Evolutionary conservation across 2,113 vertebrate species (phyloP).

Genomic region (Siniperca chuatsi): DNA sequence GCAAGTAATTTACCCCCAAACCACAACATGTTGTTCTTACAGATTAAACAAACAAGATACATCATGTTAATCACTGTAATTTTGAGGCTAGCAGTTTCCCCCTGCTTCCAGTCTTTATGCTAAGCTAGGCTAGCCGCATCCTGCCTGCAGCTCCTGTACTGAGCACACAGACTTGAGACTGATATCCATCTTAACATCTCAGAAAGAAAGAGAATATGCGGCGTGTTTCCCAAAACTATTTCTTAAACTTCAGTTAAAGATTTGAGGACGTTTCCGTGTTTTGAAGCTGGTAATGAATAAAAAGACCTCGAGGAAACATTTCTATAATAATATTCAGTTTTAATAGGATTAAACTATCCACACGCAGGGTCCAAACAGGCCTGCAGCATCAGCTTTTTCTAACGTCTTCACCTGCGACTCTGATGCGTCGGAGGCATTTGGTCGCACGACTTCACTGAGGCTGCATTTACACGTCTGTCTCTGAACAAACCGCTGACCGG

Average conservation of each 20-base stretch:
- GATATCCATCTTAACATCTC: background rate
- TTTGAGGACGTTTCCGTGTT: too few relatives aligned
- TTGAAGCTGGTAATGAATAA: background rate
- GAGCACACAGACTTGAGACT: too few relatives aligned
- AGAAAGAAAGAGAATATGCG: too few relatives aligned
- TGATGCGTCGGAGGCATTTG: background rate
- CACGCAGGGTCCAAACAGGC: background rate
- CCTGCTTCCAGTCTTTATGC: too few relatives aligned
- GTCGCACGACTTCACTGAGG: background rate
- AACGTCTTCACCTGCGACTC: background rate
- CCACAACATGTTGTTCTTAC: too few relatives aligned
- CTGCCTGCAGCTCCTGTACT: background rate
- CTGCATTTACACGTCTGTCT: background rate
- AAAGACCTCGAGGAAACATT: background rate
- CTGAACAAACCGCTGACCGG: background rate
- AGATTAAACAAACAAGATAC: too few relatives aligned
- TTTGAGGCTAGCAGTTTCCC: too few relatives aligned
- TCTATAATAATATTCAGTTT: background rate
- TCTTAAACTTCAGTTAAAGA: background rate
- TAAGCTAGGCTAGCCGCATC: too few relatives aligned
- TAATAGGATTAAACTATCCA: background rate
- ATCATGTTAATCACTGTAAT: too few relatives aligned
- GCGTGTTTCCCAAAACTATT: too few relatives aligned
- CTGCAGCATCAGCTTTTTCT: background rate
- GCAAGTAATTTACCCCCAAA: too few relatives aligned